phyloP scores from a whole-genome alignment of 2,113 vertebrate species.

The Ageneiosus marmoratus region DNA sequence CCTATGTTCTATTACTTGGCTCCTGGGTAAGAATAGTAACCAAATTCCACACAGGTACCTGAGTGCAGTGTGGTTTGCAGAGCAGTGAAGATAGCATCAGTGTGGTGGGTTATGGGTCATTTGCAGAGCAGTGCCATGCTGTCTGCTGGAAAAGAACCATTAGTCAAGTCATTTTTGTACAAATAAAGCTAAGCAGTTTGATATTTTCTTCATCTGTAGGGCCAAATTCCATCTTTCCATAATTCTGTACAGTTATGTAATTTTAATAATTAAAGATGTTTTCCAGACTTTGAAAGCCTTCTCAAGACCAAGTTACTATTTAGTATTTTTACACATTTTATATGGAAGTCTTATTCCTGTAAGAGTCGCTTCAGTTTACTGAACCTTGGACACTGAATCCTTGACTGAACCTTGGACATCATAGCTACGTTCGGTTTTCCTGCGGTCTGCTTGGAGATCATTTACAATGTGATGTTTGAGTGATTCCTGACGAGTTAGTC shows the following conservation, averaged over 20 bases:
- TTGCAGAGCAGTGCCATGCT: neutral
- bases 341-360: neutral
- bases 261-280: neutral
- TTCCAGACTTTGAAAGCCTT: neutral
- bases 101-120: neutral
- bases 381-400: slow-evolving; percentile 4
- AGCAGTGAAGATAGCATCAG: neutral
- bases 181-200: neutral
- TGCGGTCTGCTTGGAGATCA: slow-evolving; percentile 34
- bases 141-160: neutral
- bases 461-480: slow-evolving; percentile 40
- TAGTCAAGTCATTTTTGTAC: neutral
- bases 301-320: neutral
- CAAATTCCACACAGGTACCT: neutral
- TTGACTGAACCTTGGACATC: slow-evolving; percentile 19
- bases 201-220: neutral
- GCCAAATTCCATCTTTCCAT: neutral
- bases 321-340: neutral
- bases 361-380: neutral
- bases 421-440: neutral
- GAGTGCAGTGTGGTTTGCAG: neutral
- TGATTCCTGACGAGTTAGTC: slow-evolving; percentile 49
- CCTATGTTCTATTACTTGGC: neutral
- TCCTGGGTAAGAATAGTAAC: neutral
- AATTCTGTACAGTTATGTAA: slow-evolving; percentile 2